Conservation (phyloP, 1,140 invertebrate genomes). For the Mactra quadrangularis region DNA sequence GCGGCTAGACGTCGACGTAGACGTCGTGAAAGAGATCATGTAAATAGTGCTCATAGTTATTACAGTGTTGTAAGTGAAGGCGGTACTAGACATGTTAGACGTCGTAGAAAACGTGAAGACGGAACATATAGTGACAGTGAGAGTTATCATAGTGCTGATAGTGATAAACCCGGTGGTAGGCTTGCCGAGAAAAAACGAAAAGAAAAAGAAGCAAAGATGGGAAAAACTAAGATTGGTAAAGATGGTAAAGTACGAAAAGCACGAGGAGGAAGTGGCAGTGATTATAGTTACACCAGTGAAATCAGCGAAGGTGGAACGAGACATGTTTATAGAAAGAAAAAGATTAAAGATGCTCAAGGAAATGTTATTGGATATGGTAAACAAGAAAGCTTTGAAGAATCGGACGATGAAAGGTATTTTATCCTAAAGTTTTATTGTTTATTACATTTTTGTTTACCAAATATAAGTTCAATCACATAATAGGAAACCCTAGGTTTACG, state of each 20-base stretch:
- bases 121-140: conserved; percentile 80
- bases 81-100: conserved; percentile 79
- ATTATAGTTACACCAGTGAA: conserved; percentile 82
- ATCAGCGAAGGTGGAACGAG: conserved; percentile 80
- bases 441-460: too few relatives aligned
- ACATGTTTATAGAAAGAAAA: conserved; percentile 71
- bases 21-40: conserved; percentile 74
- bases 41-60: conserved; percentile 81
- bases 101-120: conserved; percentile 76
- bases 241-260: conserved; percentile 69
- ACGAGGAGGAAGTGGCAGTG: conserved; percentile 78
- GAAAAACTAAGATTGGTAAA: conserved; percentile 56
- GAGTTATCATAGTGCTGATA: conserved; percentile 81
- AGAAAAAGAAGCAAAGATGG: conserved; percentile 58
- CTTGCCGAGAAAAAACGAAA: conserved; percentile 72
- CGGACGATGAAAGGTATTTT: conserved; percentile 72
- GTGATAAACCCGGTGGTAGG: conserved; percentile 77
- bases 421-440: neutral
- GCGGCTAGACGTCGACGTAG: conserved; percentile 75
- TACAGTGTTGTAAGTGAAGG: conserved; percentile 81
- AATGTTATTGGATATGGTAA: conserved; percentile 81
- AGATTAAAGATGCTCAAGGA: conserved; percentile 79
- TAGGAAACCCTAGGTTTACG: too few relatives aligned
- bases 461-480: too few relatives aligned
- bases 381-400: conserved; percentile 70